A percentile compares a stretch with the other conserved stretches of the same genome.
Conservation (phyloP, 2,113 vertebrate genomes). For the Nansenia antarctica region DNA sequence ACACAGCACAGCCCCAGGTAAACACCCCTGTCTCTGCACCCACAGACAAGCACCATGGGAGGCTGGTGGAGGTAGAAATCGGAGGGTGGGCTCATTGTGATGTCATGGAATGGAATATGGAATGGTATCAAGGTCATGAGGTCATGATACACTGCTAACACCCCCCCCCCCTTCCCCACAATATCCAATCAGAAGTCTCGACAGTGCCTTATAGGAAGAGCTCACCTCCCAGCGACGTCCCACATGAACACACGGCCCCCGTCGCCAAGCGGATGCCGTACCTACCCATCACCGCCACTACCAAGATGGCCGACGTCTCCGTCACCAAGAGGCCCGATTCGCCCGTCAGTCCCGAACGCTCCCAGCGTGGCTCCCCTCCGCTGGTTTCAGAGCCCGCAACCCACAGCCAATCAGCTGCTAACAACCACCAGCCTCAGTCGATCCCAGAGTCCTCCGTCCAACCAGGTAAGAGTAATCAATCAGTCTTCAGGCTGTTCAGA, state of each 20-base stretch:
- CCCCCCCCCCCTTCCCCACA: too few species aligned
- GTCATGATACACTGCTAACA: too few species aligned
- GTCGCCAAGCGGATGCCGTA: conserved; percentile 83
- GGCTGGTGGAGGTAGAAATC: too few species aligned
- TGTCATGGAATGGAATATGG: neutral
- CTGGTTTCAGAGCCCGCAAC: conserved; percentile 45
- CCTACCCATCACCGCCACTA: conserved; percentile 89
- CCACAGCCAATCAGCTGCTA: conserved; percentile 50
- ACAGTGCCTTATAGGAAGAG: conserved; percentile 56
- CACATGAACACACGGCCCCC: conserved; percentile 76
- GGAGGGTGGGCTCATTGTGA: too few species aligned
- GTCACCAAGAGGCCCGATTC: conserved; percentile 62
- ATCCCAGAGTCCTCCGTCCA: conserved; percentile 67
- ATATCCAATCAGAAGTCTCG: conserved; percentile 55
- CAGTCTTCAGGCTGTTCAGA: neutral
- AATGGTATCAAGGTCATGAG: too few species aligned
- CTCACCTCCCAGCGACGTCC: conserved; percentile 48
- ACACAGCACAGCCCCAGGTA: conserved; percentile 64
- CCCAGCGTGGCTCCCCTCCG: conserved; percentile 44
- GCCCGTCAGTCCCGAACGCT: conserved; percentile 57
- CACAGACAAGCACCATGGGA: neutral
- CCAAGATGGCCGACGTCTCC: conserved; percentile 76
- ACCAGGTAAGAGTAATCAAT: conserved; percentile 67
- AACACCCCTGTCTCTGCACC: too few species aligned
- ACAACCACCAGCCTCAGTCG: conserved; percentile 54